Evolutionary conservation across 2,888 invertebrate genomes (phyloP), one percentile per base, ranked within the genome.

Genomic region (Epistrophe eligans): DNA sequence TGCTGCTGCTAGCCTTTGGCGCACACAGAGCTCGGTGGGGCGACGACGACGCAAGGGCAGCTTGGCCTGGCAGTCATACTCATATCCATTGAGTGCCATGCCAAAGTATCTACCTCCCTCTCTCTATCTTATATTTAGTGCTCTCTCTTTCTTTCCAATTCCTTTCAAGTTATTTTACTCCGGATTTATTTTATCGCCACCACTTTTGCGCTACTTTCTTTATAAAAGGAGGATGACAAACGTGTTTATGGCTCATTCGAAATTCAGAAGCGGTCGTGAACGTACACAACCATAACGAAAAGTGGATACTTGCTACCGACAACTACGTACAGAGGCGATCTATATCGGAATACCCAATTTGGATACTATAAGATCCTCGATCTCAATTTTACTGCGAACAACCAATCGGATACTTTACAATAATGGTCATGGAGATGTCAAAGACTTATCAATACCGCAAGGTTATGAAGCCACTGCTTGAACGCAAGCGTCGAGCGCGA

Each of bases 401-500:
- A 67, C 19, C 60, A 60, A 48, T 60, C 60, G 66, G 77, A 66
- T 52, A 77, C 38, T 28, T 70, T 48, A 48, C 48, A 70, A 77
- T 43, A 58, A 92, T 92, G 92, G 92, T 92, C 90, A 92, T 92
- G 91, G 93, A 92, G 91, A 92, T 98, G 94, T 97, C 97, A 91
- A 95, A 98, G 93, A 98, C 98, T 91, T 97, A 97, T 94, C 97
- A 98, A 93, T 98, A 98, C 94, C 95, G 98, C 93, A 98, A 97
- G 95, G 97, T 98, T 92, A 97, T 97, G 97, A 97, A 98, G 93
- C 97, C 97, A 91, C 96, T 97, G 96, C 94, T 98, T 89, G 97
- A 98, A 93, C 95, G 97, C 91, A 97, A 97, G 92, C 95, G 97
- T 79, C 95, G 97, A 89, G 97, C 97, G 88, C 95, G 97, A 92